Percentiles rank a stretch among this genome's conserved stretches.
These are phyloP conservation scores for Prosapia bicincta DNA, from an alignment of 2,888 invertebrate species.

Conservation along the genomic window DNA sequence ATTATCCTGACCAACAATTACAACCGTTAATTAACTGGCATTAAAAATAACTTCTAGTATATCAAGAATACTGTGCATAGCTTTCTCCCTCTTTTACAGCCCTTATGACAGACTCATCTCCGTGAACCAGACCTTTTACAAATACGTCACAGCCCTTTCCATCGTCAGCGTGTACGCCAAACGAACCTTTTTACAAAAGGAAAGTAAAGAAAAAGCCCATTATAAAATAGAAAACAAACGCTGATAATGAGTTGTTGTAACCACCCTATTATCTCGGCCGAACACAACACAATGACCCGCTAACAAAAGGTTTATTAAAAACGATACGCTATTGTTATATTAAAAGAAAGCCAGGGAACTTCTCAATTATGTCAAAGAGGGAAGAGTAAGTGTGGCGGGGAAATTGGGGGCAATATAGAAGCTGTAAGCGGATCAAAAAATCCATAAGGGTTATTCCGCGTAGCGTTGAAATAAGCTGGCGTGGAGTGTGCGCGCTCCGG, in stretches of 20 bases:
- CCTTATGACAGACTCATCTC: too few species aligned
- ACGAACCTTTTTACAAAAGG: not conserved
- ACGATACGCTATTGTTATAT: not conserved
- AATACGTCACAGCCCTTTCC: too few species aligned
- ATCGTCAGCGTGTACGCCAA: too few species aligned
- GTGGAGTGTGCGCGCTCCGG: not conserved
- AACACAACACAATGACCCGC: not conserved
- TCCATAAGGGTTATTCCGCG: slow-evolving; percentile 21
- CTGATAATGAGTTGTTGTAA: not conserved
- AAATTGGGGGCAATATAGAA: slow-evolving; percentile 27
- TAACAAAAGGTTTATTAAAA: not conserved
- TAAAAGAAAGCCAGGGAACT: not conserved
- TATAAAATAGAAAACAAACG: not conserved
- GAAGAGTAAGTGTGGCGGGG: not conserved
- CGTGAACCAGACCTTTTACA: too few species aligned
- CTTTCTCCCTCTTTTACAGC: too few species aligned
- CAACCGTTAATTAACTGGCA: too few species aligned
- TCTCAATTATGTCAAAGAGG: not conserved
- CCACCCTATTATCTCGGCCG: not conserved
- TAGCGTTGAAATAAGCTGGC: not conserved
- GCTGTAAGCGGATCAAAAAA: slow-evolving; percentile 29
- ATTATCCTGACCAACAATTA: too few species aligned
- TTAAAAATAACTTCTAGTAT: too few species aligned
- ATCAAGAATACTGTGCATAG: too few species aligned
- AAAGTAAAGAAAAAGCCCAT: not conserved